Percentiles rank a stretch among this genome's conserved stretches.
Conservation (phyloP, 2,113 vertebrate genomes). For the Takifugu bimaculatus region DNA sequence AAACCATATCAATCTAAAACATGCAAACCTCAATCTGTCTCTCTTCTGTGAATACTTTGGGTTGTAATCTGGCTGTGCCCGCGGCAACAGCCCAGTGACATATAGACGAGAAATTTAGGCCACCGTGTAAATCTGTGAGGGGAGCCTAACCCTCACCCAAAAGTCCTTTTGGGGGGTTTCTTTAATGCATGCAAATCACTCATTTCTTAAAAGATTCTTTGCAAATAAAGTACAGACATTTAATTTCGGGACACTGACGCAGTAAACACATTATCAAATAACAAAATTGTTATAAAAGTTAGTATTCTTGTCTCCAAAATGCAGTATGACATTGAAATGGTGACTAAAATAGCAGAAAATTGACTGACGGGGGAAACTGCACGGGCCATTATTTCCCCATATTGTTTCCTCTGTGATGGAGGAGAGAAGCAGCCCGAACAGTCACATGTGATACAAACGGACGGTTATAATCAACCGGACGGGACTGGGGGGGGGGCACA, state of each 20-base stretch:
- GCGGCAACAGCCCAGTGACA: background rate
- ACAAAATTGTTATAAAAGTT: background rate
- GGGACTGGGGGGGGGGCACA: slow-evolving; percentile 5
- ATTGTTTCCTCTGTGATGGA: slow-evolving; percentile 37
- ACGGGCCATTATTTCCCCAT: slow-evolving; percentile 16
- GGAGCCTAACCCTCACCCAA: background rate
- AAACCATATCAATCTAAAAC: slow-evolving; percentile 66
- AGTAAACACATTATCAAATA: background rate
- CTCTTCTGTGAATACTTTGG: slow-evolving; percentile 6
- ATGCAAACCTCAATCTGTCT: slow-evolving; percentile 62
- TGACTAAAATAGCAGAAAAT: background rate
- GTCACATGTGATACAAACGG: slow-evolving; percentile 40
- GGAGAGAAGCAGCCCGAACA: slow-evolving; percentile 22
- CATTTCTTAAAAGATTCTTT: background rate
- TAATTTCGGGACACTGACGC: background rate
- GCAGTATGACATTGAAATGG: background rate
- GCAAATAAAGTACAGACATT: background rate
- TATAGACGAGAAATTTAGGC: slow-evolving; percentile 6
- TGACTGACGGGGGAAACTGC: slow-evolving; percentile 18
- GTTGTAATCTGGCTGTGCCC: slow-evolving; percentile 6
- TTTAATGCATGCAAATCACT: background rate
- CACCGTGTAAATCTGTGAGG: background rate
- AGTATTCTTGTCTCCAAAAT: background rate
- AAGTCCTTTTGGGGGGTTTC: background rate
- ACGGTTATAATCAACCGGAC: slow-evolving; percentile 47